Evolutionary conservation across 2,113 vertebrate genomes (phyloP), one percentile per base, ranked within the genome.

Genomic region (Amphiprion ocellaris): DNA sequence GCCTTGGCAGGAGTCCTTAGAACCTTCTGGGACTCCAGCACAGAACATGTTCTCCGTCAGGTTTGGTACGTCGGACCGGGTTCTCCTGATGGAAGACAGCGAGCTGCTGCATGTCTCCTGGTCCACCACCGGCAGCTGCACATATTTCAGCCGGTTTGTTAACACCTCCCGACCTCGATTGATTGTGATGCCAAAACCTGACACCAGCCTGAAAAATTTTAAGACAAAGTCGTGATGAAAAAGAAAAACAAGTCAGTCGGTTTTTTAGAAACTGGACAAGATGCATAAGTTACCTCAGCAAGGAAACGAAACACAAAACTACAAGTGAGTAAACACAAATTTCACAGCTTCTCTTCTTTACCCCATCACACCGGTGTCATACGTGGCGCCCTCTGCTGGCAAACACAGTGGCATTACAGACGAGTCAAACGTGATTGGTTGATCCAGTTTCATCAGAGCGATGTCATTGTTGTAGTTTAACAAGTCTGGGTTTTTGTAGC

Each of bases 41-140:
- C 93, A 94, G 49, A 94, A 87, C 94, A 94, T 94, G 81, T 92
- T 93, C 14, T 75, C 6, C 24, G 94, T 84, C 56, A 93, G 41
- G 9, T 2, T 1, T 30, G 61, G 76, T 4, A 81, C 0, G 0
- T 2, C 1, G 0, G 0, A 0, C 0, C 0, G 1, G 28, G 0
- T 9, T 0, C 0, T 44, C 55, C 50, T 71, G 1, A 0, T 0
- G 0, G 0, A 0, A 10, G 0, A 23, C 23, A 90, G 0, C 21
- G 89, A 90, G 2, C 9, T 0, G 0, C 10, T 52, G 77, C 93
- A 94, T 4, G 0, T 65, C 28, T 53, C 5, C 69, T 90, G 44
- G 1, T 61, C 63, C 69, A 93, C 92, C 67, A 94, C 15, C 65
- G 91, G 93, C 11, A 93, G 1, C 0, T 28, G 11, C 26, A 87